A percentile compares a stretch with the other conserved stretches of the same genome.
phyloP scores from a whole-genome alignment of 2,113 vertebrate genomes.

The Lepisosteus osseus region DNA sequence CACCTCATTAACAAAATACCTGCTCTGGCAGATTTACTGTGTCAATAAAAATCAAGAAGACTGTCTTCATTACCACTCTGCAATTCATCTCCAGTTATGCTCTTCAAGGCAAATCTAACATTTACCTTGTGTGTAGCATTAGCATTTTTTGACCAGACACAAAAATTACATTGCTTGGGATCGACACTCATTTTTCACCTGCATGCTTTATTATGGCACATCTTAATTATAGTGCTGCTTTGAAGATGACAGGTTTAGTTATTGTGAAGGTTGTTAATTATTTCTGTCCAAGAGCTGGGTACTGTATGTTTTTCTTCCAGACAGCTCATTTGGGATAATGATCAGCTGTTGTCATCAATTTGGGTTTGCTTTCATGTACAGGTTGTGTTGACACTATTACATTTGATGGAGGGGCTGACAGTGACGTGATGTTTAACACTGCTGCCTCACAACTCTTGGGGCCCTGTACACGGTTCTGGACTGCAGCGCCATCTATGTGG shows the following conservation, averaged over 20 bases:
- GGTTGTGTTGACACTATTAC: not conserved
- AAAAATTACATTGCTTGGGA: too few species aligned
- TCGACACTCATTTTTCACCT: not conserved
- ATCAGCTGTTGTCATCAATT: not conserved
- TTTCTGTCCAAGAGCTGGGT: not conserved
- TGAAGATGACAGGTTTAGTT: too few species aligned
- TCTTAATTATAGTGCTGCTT: not conserved
- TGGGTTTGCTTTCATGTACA: not conserved
- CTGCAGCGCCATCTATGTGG: too few species aligned
- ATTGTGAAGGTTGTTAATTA: not conserved
- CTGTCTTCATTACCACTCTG: not conserved
- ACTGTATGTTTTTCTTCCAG: not conserved
- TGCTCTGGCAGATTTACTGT: constrained; percentile 5
- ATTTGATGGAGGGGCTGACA: not conserved
- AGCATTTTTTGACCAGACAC: not conserved
- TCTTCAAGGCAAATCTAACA: not conserved
- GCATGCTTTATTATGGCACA: not conserved
- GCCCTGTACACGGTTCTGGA: too few species aligned
- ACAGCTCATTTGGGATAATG: not conserved
- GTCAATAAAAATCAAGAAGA: constrained; percentile 7
- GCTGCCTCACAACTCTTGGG: too few species aligned
- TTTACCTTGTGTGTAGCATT: not conserved
- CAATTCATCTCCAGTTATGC: not conserved
- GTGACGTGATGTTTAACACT: too few species aligned
- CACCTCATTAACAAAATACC: constrained; percentile 9